These are phyloP conservation scores for Rugalucina vietnamica DNA, from an alignment of 2,888 invertebrate species.

Conservation along the genomic window DNA sequence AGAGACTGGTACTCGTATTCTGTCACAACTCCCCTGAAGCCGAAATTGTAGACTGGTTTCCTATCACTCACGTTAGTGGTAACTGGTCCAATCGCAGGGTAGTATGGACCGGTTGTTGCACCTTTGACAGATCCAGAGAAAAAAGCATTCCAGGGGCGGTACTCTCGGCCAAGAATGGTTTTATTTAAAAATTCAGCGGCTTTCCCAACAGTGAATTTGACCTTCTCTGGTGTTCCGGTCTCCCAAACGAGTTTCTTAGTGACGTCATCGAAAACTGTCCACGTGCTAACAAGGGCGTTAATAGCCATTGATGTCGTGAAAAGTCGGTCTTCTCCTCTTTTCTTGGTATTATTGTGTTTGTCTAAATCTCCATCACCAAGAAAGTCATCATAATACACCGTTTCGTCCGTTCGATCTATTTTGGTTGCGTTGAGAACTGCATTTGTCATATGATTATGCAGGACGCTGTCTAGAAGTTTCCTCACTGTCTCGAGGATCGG, in stretches of 20 bases:
- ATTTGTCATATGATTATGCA: background rate
- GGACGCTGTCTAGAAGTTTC: background rate
- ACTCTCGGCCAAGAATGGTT: constrained; percentile 51
- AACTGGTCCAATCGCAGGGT: constrained; percentile 32
- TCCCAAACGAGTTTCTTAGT: constrained; percentile 66
- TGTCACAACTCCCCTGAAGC: constrained; percentile 67
- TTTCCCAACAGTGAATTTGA: constrained; percentile 55
- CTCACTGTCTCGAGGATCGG: constrained; percentile 23
- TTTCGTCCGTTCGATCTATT: background rate
- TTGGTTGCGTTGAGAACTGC: background rate
- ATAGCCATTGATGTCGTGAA: constrained; percentile 78
- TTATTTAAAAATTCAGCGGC: constrained; percentile 57
- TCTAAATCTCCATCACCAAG: background rate
- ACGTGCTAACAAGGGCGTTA: constrained; percentile 73
- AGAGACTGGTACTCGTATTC: constrained; percentile 66
- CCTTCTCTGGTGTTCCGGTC: constrained; percentile 55
- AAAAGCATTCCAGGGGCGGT: constrained; percentile 72
- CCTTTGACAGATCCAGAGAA: constrained; percentile 72
- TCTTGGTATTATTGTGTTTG: too few relatives aligned
- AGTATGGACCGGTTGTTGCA: constrained; percentile 33
- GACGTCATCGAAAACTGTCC: constrained; percentile 71
- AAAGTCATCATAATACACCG: background rate
- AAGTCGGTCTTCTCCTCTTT: constrained; percentile 76
- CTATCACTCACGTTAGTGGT: background rate
- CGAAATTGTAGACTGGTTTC: too few relatives aligned